Conservation (phyloP, 2,113 vertebrate species). For the Chaetorhynchus papuensis region DNA sequence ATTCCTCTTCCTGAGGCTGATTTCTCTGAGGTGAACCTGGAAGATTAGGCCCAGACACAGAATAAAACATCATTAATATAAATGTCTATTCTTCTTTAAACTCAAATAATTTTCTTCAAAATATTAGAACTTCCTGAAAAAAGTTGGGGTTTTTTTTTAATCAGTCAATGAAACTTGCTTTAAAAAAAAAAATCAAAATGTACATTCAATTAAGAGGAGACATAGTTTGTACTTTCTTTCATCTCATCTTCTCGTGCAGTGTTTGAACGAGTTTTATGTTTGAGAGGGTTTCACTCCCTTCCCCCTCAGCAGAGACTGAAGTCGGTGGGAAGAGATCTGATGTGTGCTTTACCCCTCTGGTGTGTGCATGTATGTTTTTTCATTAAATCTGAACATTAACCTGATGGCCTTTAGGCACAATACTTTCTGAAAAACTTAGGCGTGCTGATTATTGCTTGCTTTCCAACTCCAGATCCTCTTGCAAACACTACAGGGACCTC, state of each 20-base stretch:
- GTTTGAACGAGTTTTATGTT: not conserved
- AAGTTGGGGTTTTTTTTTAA: accelerated
- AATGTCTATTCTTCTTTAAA: not conserved
- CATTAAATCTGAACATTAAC: constrained; percentile 38
- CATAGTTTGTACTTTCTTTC: not conserved
- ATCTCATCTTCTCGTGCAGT: not conserved
- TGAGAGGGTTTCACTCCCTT: not conserved
- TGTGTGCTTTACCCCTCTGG: not conserved
- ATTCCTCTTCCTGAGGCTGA: not conserved
- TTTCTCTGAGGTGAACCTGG: not conserved
- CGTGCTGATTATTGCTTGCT: constrained; percentile 6
- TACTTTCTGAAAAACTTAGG: constrained; percentile 3
- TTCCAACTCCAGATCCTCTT: not conserved
- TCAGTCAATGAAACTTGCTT: not conserved
- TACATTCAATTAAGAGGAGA: not conserved
- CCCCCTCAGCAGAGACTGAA: not conserved
- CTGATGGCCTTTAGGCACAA: constrained; percentile 15
- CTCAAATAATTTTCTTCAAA: not conserved
- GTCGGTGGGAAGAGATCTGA: not conserved
- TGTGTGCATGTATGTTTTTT: not conserved
- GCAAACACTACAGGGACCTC: constrained; percentile 32
- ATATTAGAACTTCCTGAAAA: not conserved
- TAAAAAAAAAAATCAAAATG: not conserved
- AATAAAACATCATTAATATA: not conserved
- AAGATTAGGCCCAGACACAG: not conserved